Base-by-base conservation (phyloP, 2,888 invertebrate species). In the Cheilosia vulpina region DNA sequence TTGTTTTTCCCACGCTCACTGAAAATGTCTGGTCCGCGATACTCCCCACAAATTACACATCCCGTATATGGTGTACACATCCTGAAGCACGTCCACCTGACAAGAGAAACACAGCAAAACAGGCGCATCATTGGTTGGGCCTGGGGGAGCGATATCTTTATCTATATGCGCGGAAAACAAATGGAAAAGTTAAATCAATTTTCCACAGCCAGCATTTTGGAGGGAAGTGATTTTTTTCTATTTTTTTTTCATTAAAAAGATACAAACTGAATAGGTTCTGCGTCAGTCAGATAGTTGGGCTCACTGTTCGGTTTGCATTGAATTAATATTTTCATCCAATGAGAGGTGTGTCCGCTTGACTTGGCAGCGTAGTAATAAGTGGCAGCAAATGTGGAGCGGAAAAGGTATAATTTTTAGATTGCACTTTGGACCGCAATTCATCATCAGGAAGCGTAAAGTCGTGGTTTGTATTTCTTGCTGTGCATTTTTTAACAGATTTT, bases 291-390 rank as follows among this genome's bases (percentile, higher is more conserved):
- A 45, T 38, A 38, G 2, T 38, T 38, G 38, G 0, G 13, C 38
- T 38, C 9, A 2, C 34, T 11, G 34, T 57, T 68, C 55, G 63
- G 38, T 68, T 68, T 73, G 73, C 41, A 73, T 62, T 73, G 63
- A 83, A 73, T 78, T 83, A 83, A 83, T 73, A 83, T 73, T 83
- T 83, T 83, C 38, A 71, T 60, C 55, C 65, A 77, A 72, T 81
- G 68, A 57, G 63, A 63, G 55, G 50, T 50, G 38, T 52, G 24
- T 47, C 45, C 17, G 47, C n/a, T 5, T 27, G 24, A 24, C 24
- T 21, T 9, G 21, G 43, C n/a, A 27, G 38, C 6, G 24, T 38
- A n/a, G 53, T 62, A 62, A 62, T 41, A 27, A 69, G 55, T 19
- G 27, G 5, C 43, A 27, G 31, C 9, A 13, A 52, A 66, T 2